Base-by-base conservation (phyloP, 2,888 invertebrate species). In the Gisinianus flammeolus region DNA sequence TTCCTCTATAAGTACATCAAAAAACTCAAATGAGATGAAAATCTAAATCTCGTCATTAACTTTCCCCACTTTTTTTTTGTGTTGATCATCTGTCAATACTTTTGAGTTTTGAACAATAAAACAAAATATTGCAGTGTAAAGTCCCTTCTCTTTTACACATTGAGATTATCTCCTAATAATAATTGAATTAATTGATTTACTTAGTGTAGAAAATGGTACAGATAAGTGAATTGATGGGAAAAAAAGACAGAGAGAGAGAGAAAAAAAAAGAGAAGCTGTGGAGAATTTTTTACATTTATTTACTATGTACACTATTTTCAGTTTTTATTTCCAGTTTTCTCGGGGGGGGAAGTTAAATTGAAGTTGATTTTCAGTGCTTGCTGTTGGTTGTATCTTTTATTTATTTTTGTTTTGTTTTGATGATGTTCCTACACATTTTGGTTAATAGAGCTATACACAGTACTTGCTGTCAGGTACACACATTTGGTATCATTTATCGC, bases 401-500 rank as follows among this genome's bases (percentile, higher is more conserved):
- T 44, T 35, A 5, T 35, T 35, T 35, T 35, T 35, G 5, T 35
- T 8, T 16, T 4, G 19, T 44, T 16, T 44, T 44, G 2, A 44
- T 19, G 19, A 6, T 44, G 6, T 44, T 44, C 19, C 44, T 44
- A 44, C 16, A 16, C 44, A 16, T 44, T 44, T 44, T 44, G 19
- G 44, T 44, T 44, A 16, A 16, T 44, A 6, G 2, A 4, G 6
- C 44, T 16, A 44, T n/a, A n/a, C n/a, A 12, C 44, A 44, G 44
- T 44, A 44, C 44, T 44, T 12, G 5, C 44, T 44, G 2, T 44
- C 12, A 44, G 2, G 44, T 44, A 44, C 2, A 44, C 44, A 44
- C 44, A 44, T 4, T 16, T 44, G 35, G 19, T 69, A 6, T 72
- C 58, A 19, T 64, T 74, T 74, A 74, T 24, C 71, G 71, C 64